Conservation (phyloP, 2,113 vertebrate genomes). For the Rhynchopsitta pachyrhyncha region DNA sequence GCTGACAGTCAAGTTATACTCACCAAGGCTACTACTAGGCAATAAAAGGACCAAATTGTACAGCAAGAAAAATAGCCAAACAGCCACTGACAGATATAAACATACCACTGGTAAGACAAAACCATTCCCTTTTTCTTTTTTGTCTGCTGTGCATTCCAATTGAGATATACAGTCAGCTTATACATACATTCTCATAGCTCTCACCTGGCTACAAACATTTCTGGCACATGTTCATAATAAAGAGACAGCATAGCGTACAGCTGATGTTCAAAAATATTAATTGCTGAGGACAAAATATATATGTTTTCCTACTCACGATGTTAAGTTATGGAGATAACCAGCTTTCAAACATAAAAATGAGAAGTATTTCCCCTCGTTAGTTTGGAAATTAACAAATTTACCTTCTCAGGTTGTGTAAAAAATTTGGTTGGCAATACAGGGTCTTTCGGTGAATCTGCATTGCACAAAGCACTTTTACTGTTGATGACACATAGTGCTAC, state of each 20-base stretch:
- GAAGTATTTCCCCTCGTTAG: neutral
- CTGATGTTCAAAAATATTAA: neutral
- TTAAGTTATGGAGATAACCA: neutral
- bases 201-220: neutral
- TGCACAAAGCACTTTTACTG: slow-evolving; percentile 96
- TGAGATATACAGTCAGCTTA: neutral
- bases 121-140: neutral
- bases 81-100: neutral
- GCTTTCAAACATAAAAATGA: neutral
- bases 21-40: neutral
- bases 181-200: neutral
- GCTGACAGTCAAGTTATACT: neutral
- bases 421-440: slow-evolving; percentile 93
- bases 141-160: neutral
- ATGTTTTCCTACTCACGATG: neutral
- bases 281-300: neutral
- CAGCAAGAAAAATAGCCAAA: neutral
- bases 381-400: slow-evolving; percentile 53
- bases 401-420: slow-evolving; percentile 95
- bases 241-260: neutral
- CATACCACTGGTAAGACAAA: rapidly evolving
- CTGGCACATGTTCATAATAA: neutral
- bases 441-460: slow-evolving; percentile 94
- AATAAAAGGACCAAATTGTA: neutral
- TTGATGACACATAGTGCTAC: slow-evolving; percentile 96